A percentile compares a stretch with the other conserved stretches of the same genome.
phyloP scores from a whole-genome alignment of 2,888 invertebrate species.

The Biston betularia region DNA sequence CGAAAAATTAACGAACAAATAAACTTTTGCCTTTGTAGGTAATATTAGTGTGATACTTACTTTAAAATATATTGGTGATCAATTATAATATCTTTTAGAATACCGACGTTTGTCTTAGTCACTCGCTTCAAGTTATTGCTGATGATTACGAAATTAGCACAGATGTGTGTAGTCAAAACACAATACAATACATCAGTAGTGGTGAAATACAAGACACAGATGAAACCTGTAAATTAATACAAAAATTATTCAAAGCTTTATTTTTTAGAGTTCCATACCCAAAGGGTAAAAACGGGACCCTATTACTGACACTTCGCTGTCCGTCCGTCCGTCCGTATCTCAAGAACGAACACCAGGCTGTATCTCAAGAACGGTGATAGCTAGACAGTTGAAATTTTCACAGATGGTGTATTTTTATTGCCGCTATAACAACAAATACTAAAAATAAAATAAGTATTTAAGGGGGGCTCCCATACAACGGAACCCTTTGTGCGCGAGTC shows the following conservation, averaged over 20 bases:
- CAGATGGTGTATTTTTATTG: too few species aligned
- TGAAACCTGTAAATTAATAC: constrained; percentile 62
- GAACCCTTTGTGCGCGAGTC: too few species aligned
- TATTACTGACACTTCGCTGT: too few species aligned
- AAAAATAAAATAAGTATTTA: too few species aligned
- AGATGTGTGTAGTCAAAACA: constrained; percentile 68
- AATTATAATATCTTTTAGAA: constrained; percentile 59
- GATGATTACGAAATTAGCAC: constrained; percentile 65
- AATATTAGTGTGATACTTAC: constrained; percentile 53
- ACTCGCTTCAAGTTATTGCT: constrained; percentile 59
- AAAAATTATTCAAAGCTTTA: not conserved
- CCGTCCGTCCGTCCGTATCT: too few species aligned
- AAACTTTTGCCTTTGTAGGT: not conserved
- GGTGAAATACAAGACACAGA: constrained; percentile 66
- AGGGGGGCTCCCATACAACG: too few species aligned
- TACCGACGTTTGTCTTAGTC: constrained; percentile 44
- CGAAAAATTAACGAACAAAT: not conserved
- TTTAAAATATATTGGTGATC: constrained; percentile 70
- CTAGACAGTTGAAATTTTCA: too few species aligned
- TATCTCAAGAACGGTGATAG: too few species aligned
- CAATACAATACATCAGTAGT: constrained; percentile 70
- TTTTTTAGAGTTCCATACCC: too few species aligned
- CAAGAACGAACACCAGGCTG: too few species aligned
- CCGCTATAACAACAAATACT: too few species aligned
- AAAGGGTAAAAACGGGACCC: too few species aligned